phyloP scores from a whole-genome alignment of 2,888 invertebrate species.

The Timandra comae region DNA sequence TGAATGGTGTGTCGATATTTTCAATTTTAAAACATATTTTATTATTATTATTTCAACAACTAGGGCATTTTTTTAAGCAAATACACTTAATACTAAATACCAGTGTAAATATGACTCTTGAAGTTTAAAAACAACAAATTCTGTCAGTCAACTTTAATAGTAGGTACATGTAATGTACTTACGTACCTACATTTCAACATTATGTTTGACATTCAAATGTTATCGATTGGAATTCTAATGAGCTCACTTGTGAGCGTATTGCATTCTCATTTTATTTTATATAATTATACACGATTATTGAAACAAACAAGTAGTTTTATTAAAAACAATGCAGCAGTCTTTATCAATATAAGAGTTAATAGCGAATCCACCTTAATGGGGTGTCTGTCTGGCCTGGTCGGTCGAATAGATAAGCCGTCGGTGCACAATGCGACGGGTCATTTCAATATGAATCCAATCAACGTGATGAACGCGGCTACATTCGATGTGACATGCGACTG shows the following conservation, averaged over 20 bases:
- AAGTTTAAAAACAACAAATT: too few relatives aligned
- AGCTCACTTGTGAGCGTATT: conserved; percentile 19
- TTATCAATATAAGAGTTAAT: conserved; percentile 25
- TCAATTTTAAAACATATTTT: too few relatives aligned
- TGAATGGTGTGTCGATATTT: conserved; percentile 4
- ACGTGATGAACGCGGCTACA: conserved; percentile 44
- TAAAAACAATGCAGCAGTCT: conserved; percentile 21
- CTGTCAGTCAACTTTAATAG: too few relatives aligned
- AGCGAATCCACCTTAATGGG: conserved; percentile 36
- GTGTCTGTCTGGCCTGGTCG: conserved; percentile 27
- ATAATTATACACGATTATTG: conserved; percentile 9
- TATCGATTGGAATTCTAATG: conserved; percentile 25
- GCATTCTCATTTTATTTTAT: conserved; percentile 9
- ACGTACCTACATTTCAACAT: conserved; percentile 5
- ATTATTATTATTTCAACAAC: too few relatives aligned
- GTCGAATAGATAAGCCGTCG: conserved; percentile 32
- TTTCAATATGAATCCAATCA: conserved; percentile 64
- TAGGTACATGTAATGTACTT: too few relatives aligned
- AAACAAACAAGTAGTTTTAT: conserved; percentile 16
- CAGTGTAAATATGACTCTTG: too few relatives aligned
- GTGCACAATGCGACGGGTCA: conserved; percentile 41
- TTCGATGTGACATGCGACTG: conserved; percentile 14
- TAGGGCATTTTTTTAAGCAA: too few relatives aligned
- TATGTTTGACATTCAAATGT: conserved; percentile 27
- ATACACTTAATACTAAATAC: too few relatives aligned